Base-by-base conservation (phyloP, 2,888 invertebrate genomes). In the Rhamphomyia laevipes region DNA sequence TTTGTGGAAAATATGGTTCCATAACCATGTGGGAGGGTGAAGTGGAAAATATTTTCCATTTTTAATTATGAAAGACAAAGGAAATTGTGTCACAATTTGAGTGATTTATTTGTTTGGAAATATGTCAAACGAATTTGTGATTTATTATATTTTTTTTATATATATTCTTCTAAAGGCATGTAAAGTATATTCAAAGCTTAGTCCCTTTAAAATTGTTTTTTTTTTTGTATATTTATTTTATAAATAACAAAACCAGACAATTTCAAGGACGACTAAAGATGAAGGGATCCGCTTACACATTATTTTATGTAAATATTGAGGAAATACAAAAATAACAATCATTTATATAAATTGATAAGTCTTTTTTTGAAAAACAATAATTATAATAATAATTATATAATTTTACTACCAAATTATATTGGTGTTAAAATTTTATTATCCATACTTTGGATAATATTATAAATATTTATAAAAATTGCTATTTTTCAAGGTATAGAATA, bases 101-200 rank as follows among this genome's bases (percentile, higher is more conserved):
- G 63, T 68, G 66, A 68, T 68, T 68, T 67, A 68, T 68, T 58
- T 63, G 56, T 60, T 63, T 66, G 64, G 63, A 67, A 67, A 66
- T 67, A 67, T 67, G 67, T 66, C 66, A 67, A 66, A 64, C 61
- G 59, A 62, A 57, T 59, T 38, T 52, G 58, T 56, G 57, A 58
- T 58, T 58, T 57, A 58, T 58, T 56, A 52, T 55, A 51, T 53
- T 51, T 54, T 51, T 54, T 52, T 54, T 53, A n/a, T 54, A 50
- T 43, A 37, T 45, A 37, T 18, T 17, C 47, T 52, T 52, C 49
- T 49, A 52, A 52, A 54, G 43, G 54, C 46, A 42, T 27, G 7
- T 43, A 33, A 54, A 50, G 55, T 56, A 58, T 47, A 56, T 57
- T 57, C 57, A 61, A 55, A 57, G 53, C 58, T 49, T 50, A 21